Evolutionary conservation across 2,797 vertebrate species (phyloP), one percentile per base, ranked within the genome.

Genomic region (Podargus strigoides): DNA sequence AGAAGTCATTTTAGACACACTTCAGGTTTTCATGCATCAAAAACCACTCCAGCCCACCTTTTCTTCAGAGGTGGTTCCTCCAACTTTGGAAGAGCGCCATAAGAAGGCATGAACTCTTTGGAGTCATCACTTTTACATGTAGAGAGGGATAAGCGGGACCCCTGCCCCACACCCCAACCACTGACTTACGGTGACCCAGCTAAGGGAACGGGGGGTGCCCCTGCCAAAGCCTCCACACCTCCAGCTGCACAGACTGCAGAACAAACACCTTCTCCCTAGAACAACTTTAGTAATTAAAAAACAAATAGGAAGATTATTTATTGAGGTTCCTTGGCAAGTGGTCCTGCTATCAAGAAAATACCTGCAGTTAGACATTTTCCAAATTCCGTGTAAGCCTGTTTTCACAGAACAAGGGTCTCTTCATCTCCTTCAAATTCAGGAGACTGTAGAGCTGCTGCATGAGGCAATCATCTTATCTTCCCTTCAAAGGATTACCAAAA

Each of bases 131-230:
- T 68, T 69, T 7, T 21, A 68, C 0, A 0, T 4, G 32, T 63
- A 62, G 37, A 66, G 13, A 77, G 5, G 30, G 75, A 36, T 10
- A 9, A 69, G 24, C 0, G 2, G 16, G 6, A 76, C n/a, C 8
- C 3, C 0, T 44, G 19, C 18, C 14, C 52, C 32, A 24, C 7
- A 66, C 2, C 8, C 4, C 3, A 39, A 53, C 23, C 24, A 50
- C 5, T 55, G 42, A 19, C 26, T 63, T 79, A 22, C 6, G 5
- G 16, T 27, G 20, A 73, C 47, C n/a, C 46, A 75, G 23, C 16
- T 28, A 16, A 69, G n/a, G 30, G 69, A 84, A 37, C 6, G 19
- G 16, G 17, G 39, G 15, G 5, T 27, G 9, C 2, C 19, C 26
- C 8, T 1, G 3, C 3, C 28, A 55, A 87, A 85, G 34, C 14